A percentile compares a stretch with the other conserved stretches of the same genome.
Evolutionary conservation across 2,113 vertebrate genomes (phyloP).

Genomic region (Ictalurus punctatus): DNA sequence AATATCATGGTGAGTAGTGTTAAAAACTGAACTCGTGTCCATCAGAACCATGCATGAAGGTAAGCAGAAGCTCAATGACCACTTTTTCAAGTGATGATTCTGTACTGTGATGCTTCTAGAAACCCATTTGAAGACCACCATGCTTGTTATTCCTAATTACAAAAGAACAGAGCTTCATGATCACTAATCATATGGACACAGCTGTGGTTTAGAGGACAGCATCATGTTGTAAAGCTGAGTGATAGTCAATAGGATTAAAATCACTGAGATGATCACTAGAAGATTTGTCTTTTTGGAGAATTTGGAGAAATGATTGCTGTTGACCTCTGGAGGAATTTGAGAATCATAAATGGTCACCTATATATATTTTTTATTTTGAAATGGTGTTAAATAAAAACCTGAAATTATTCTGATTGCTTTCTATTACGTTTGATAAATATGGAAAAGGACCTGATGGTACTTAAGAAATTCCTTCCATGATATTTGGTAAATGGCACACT

Average conservation of each 20-base stretch:
- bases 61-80: neutral
- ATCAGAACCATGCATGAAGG: neutral
- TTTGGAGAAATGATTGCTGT: neutral
- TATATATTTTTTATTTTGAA: neutral
- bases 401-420: neutral
- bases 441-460: neutral
- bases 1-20: neutral
- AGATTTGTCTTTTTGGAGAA: neutral
- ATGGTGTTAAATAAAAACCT: neutral
- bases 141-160: neutral
- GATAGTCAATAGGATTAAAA: neutral
- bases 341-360: neutral
- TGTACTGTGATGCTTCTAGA: neutral
- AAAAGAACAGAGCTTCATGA: neutral
- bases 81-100: neutral
- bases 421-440: neutral
- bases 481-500: too few species aligned
- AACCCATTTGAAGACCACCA: neutral
- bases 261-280: neutral
- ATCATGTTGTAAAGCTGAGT: neutral
- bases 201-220: neutral
- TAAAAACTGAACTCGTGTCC: neutral
- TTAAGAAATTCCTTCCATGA: neutral
- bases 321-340: neutral
- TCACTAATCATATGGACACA: neutral